Evolutionary conservation across 1,140 invertebrate genomes (phyloP).

Genomic region (Listronotus bonariensis): DNA sequence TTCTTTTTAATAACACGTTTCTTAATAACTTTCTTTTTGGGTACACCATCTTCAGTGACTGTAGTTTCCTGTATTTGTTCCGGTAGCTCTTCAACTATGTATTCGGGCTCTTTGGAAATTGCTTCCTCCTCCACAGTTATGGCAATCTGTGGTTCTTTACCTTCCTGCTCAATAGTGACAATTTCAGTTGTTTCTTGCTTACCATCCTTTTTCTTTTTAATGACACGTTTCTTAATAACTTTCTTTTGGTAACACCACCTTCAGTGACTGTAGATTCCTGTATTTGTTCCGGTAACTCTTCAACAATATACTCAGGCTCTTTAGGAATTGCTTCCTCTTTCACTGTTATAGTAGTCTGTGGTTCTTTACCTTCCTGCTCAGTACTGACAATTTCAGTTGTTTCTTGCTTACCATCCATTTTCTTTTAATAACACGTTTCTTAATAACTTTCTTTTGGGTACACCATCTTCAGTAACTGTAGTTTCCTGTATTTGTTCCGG

Average conservation of each 20-base stretch:
- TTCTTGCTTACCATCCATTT: conserved; percentile 52
- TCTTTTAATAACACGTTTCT: conserved; percentile 54
- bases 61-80: conserved; percentile 49
- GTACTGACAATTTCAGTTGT: too few species aligned
- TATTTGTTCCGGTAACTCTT: conserved; percentile 48
- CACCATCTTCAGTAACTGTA: conserved; percentile 42
- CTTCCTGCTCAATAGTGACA: conserved; percentile 48
- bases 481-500: conserved; percentile 47
- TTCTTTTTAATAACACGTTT: conserved; percentile 44
- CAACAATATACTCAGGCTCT: conserved; percentile 33
- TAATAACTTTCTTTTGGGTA: conserved; percentile 52
- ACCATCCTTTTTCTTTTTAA: conserved; percentile 44
- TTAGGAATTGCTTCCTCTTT: conserved; percentile 39
- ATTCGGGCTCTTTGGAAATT: conserved; percentile 38
- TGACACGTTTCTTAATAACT: conserved; percentile 43
- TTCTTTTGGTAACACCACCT: conserved; percentile 41
- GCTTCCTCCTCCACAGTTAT: conserved; percentile 36
- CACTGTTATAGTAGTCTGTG: conserved; percentile 51
- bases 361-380: conserved; percentile 42
- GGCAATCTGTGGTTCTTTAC: conserved; percentile 44
- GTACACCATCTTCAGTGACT: conserved; percentile 46
- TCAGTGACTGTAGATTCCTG: conserved; percentile 42
- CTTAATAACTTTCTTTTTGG: conserved; percentile 39
- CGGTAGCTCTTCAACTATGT: conserved; percentile 44
- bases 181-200: conserved; percentile 47